Evolutionary conservation across 2,113 vertebrate genomes (phyloP), one percentile per base, ranked within the genome.

Genomic region (Ardeotis arabs): DNA sequence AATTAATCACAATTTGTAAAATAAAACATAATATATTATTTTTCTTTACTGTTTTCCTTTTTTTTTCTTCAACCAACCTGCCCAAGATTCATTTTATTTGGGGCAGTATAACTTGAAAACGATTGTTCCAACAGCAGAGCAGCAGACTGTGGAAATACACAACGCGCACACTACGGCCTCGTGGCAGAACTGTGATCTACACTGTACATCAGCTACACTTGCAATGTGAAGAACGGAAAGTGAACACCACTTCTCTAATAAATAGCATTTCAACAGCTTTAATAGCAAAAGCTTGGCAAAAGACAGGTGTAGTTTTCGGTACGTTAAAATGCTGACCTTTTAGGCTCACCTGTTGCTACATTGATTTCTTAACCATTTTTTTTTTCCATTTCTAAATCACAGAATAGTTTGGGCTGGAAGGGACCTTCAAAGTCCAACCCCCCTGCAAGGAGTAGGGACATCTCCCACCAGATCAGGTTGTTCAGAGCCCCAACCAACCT

Each of bases 1-100:
- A 96, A 97, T 93, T 94, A 96, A 95, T 95, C 68, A 87, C 74
- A 73, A 77, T 74, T 93, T 86, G 76, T 68, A 95, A 91, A 87
- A 93, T 94, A 95, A 93, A 84, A 78, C 66, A 50, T 69, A 16
- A 11, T 87, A 14, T 56, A 64, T 80, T 88, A 83, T 62, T 96
- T 93, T 84, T 59, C 56, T 93, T 95, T 95, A 89, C 90, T 88
- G 95, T 89, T 94, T 97, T 94, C 67, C 66, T 39, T 35, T 92
- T 84, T 87, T 75, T 87, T 49, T 4, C 41, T 92, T 91, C 90
- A 75, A 44, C 35, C 58, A 90, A 95, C 66, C 76, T 95, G 84
- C 12, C 59, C 67, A 52, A 79, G 69, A 94, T 92, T 77, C 88
- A 83, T 96, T 97, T 96, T 95, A 70, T 76, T 75, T 18, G 3